A percentile compares a stretch with the other conserved stretches of the same genome.
Conservation (phyloP, 2,888 invertebrate species). For the Slavum lentiscoides region DNA sequence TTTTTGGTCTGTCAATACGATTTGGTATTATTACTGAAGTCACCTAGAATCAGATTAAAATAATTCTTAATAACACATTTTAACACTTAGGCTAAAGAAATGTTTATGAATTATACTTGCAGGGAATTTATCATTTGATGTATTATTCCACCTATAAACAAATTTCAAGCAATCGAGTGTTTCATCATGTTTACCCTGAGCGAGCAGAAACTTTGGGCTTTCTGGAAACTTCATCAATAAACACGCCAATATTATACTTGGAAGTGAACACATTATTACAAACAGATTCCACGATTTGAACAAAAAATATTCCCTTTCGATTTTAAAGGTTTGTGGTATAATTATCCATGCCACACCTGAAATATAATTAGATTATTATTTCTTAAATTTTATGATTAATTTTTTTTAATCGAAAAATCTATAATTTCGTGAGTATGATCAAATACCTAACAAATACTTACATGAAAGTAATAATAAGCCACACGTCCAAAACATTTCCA, state of each 20-base stretch:
- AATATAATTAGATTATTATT: neutral
- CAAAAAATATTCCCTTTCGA: constrained; percentile 65
- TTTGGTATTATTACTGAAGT: constrained; percentile 23
- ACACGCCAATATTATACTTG: constrained; percentile 69
- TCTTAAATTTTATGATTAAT: neutral
- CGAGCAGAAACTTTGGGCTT: constrained; percentile 80
- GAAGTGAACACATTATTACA: constrained; percentile 73
- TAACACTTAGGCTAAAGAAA: neutral
- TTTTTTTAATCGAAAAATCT: neutral
- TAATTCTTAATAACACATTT: neutral
- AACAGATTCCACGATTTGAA: constrained; percentile 83
- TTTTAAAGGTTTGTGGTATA: constrained; percentile 71
- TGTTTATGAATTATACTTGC: neutral
- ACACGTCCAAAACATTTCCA: constrained; percentile 83
- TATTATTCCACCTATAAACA: constrained; percentile 33
- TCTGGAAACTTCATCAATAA: constrained; percentile 79
- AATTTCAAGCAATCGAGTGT: constrained; percentile 67
- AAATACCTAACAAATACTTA: constrained; percentile 60
- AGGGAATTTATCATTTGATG: constrained; percentile 8
- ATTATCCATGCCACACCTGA: constrained; percentile 78
- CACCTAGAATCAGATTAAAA: neutral
- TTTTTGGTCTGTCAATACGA: neutral
- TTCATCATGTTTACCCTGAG: constrained; percentile 76
- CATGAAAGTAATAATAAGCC: constrained; percentile 76
- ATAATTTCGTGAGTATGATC: too few species aligned